These are phyloP conservation scores for Caenorhabditis latens DNA, from an alignment of 1,140 invertebrate genomes.

Conservation along the genomic window DNA sequence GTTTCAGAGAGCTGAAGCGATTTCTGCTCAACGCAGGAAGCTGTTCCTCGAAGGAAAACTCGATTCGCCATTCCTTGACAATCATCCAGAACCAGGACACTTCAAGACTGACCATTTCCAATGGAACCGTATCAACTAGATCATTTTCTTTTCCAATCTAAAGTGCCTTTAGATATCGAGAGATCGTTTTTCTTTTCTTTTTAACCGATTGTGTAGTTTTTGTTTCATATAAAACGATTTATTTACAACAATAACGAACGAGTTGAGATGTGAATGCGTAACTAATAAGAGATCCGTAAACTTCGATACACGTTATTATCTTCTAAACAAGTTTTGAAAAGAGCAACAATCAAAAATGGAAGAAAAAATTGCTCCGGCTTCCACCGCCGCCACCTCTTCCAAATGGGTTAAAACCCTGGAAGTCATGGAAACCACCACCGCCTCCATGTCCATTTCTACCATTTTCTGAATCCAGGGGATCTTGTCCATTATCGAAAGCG, in stretches of 20 bases:
- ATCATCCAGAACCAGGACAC: slow-evolving; percentile 68
- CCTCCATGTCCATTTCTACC: slow-evolving; percentile 82
- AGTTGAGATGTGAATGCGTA: not conserved
- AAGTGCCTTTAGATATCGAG: not conserved
- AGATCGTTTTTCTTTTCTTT: not conserved
- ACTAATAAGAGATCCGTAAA: not conserved
- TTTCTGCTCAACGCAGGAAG: slow-evolving; percentile 70
- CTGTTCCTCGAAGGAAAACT: slow-evolving; percentile 71
- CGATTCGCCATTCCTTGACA: slow-evolving; percentile 65
- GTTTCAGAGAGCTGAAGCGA: slow-evolving; percentile 67
- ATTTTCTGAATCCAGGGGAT: slow-evolving; percentile 93
- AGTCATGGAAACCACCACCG: slow-evolving; percentile 88
- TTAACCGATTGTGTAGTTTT: slow-evolving; percentile 11
- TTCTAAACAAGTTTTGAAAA: slow-evolving; percentile 65
- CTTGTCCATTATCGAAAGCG: slow-evolving; percentile 88
- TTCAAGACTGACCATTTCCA: slow-evolving; percentile 72
- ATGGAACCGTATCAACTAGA: slow-evolving; percentile 68
- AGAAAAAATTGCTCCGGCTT: slow-evolving; percentile 83
- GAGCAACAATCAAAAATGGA: slow-evolving; percentile 90
- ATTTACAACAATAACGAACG: not conserved
- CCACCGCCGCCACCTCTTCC: slow-evolving; percentile 66
- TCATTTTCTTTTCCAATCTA: not conserved
- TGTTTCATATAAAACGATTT: slow-evolving; percentile 2
- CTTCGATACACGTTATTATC: not conserved
- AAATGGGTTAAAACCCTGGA: slow-evolving; percentile 80